phyloP scores from a whole-genome alignment of 2,888 invertebrate genomes.

The Eupithecia inturbata region DNA sequence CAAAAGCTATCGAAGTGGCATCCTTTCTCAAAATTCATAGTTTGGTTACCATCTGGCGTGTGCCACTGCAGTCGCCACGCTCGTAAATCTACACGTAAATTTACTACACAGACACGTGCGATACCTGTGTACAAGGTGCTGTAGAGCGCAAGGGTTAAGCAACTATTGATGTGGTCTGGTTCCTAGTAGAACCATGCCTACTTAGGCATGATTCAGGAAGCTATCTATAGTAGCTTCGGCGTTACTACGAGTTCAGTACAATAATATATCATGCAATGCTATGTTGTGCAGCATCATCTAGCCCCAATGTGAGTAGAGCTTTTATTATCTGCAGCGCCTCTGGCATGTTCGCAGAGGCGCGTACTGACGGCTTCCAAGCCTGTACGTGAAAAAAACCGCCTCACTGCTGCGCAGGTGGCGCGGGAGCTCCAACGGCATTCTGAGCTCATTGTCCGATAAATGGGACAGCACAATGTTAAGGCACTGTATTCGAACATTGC shows the following conservation, averaged over 20 bases:
- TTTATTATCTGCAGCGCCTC: no score
- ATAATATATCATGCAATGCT: not conserved
- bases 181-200: not conserved
- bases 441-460: no score
- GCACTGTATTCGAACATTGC: no score
- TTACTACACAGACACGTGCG: conserved; percentile 53
- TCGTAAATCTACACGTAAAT: conserved; percentile 62
- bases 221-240: not conserved
- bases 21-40: conserved; percentile 46
- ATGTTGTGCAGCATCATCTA: not conserved
- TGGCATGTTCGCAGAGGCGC: no score
- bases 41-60: conserved; percentile 56
- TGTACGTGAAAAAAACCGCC: no score
- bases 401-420: no score
- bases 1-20: conserved; percentile 9
- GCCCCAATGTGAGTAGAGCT: not conserved
- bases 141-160: conserved; percentile 1
- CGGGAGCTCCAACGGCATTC: no score
- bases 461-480: no score
- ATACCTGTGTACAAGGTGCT: conserved; percentile 27
- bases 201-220: not conserved
- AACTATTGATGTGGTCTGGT: not conserved
- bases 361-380: no score
- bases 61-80: conserved; percentile 52
- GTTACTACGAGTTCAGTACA: not conserved